These are phyloP conservation scores for Leucania comma DNA, from an alignment of 2,888 invertebrate species.

Conservation along the genomic window DNA sequence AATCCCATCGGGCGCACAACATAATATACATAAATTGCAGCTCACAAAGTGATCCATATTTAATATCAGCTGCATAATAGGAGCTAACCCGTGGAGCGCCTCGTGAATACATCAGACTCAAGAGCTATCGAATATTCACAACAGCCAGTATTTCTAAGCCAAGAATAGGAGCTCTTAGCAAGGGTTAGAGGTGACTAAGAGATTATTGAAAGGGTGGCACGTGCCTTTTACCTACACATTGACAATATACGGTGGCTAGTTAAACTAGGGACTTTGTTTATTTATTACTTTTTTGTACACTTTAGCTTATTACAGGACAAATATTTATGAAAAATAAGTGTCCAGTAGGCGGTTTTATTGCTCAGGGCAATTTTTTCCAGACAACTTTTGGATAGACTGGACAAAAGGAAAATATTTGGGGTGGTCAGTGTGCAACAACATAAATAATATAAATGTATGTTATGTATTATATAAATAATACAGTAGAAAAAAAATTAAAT, in stretches of 20 bases:
- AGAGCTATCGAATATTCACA: conserved; percentile 44
- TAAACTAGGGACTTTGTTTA: not conserved
- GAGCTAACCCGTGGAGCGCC: conserved; percentile 3
- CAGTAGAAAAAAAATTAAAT: no score
- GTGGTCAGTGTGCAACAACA: no score
- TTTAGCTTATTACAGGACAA: no score
- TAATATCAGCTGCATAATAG: conserved; percentile 29
- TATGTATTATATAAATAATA: no score
- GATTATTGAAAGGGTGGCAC: conserved; percentile 43
- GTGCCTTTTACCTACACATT: conserved; percentile 23
- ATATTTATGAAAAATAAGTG: no score
- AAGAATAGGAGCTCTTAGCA: conserved; percentile 50
- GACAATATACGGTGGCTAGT: conserved; percentile 3
- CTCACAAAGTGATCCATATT: conserved; percentile 9
- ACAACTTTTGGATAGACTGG: no score
- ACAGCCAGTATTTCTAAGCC: conserved; percentile 32
- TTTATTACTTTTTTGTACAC: no score
- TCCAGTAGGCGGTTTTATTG: no score
- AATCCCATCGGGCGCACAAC: not conserved
- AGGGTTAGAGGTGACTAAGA: conserved; percentile 42
- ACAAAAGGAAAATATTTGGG: no score
- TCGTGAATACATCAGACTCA: conserved; percentile 36
- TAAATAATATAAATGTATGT: no score
- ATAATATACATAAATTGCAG: not conserved
- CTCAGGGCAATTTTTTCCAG: no score